Conservation (phyloP, 2,113 vertebrate species). For the Crypturellus undulatus region DNA sequence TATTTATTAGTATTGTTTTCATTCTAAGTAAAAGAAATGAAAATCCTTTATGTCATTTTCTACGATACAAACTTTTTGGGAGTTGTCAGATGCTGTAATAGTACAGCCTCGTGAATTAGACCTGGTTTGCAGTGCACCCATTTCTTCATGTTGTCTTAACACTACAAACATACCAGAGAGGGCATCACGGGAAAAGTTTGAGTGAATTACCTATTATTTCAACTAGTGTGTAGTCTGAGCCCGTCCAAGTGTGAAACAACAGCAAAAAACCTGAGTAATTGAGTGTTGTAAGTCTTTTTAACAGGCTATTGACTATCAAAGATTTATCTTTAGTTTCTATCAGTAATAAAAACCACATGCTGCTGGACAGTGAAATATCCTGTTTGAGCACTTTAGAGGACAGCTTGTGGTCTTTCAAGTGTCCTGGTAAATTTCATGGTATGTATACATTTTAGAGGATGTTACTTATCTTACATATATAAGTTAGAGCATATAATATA, state of each 20-base stretch:
- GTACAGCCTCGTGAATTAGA: neutral
- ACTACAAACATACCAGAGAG: neutral
- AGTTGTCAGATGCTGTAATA: neutral
- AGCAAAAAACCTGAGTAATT: neutral
- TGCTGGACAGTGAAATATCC: neutral
- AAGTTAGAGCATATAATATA: neutral
- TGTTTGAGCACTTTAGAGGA: neutral
- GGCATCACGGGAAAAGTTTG: neutral
- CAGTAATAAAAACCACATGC: neutral
- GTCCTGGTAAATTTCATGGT: neutral
- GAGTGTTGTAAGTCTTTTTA: neutral
- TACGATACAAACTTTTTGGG: neutral
- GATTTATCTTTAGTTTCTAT: neutral
- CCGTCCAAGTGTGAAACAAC: neutral
- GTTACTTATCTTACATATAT: neutral
- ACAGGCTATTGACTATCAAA: neutral
- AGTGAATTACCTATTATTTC: neutral
- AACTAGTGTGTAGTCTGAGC: neutral
- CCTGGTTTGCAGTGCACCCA: neutral
- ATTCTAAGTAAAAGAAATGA: neutral
- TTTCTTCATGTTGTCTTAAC: neutral
- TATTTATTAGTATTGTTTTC: neutral
- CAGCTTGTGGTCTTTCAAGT: neutral
- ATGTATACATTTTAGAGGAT: neutral
- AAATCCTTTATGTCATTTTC: neutral